These are phyloP conservation scores for Eulithis testata DNA, from an alignment of 2,888 invertebrate species.

Conservation along the genomic window DNA sequence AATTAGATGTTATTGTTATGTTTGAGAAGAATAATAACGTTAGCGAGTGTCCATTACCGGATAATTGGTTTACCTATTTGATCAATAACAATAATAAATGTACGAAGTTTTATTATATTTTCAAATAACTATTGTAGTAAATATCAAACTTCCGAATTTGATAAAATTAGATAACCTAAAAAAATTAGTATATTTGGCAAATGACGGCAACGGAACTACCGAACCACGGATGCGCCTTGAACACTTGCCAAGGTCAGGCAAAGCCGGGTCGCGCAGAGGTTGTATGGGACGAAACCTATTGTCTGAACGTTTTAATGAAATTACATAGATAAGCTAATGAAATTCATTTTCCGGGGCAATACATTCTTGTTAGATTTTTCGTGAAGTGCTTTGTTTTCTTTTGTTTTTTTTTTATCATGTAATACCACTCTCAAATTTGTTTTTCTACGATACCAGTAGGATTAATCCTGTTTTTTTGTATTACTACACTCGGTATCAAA, in stretches of 20 bases:
- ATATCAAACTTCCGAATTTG: constrained; percentile 14
- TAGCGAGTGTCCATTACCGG: too few species aligned
- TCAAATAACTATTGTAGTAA: neutral
- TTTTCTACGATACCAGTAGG: too few species aligned
- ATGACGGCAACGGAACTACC: constrained; percentile 5
- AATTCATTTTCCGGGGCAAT: constrained; percentile 64
- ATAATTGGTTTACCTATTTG: too few species aligned
- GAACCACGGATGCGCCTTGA: constrained; percentile 76
- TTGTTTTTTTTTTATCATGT: neutral
- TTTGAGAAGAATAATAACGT: too few species aligned
- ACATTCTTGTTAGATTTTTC: constrained; percentile 44
- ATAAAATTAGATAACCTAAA: neutral
- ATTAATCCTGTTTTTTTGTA: too few species aligned
- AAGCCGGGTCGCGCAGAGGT: constrained; percentile 67
- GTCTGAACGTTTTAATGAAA: constrained; percentile 62
- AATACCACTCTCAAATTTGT: too few species aligned
- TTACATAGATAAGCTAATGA: constrained; percentile 68
- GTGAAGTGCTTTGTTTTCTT: constrained; percentile 9
- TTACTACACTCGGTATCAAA: too few species aligned
- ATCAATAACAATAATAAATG: too few species aligned
- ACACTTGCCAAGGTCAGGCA: constrained; percentile 64
- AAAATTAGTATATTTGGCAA: constrained; percentile 16
- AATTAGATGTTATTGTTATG: too few species aligned
- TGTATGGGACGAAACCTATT: constrained; percentile 67
- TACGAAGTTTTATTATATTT: too few species aligned